Evolutionary conservation across 2,797 vertebrate genomes (phyloP).

Genomic region (Xiphorhynchus erythropygius): DNA sequence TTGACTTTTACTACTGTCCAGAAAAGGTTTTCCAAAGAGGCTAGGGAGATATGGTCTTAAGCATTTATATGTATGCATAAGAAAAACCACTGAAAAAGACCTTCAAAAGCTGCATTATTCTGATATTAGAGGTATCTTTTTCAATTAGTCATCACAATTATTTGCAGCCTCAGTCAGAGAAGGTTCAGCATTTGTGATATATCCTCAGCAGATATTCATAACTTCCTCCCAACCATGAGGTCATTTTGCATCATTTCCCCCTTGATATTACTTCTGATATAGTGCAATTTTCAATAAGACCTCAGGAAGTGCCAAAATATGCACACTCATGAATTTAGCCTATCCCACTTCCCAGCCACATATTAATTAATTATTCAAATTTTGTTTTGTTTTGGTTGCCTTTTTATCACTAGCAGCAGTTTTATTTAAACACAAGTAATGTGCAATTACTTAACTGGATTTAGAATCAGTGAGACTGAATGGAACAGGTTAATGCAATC

Average conservation of each 20-base stretch:
- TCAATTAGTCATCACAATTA: background rate
- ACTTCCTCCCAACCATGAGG: background rate
- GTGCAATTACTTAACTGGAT: background rate
- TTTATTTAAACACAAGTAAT: background rate
- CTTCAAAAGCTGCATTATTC: background rate
- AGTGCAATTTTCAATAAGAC: background rate
- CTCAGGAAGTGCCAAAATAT: background rate
- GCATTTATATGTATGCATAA: background rate
- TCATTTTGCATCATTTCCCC: background rate
- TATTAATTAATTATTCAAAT: background rate
- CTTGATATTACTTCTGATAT: background rate
- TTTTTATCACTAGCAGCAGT: background rate
- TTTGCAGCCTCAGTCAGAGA: background rate
- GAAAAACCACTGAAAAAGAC: background rate
- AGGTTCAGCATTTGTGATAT: background rate
- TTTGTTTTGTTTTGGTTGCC: background rate
- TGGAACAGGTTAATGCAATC: background rate
- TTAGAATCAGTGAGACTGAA: background rate
- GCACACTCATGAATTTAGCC: background rate
- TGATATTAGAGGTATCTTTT: background rate
- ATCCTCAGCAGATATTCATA: background rate
- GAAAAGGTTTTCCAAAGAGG: background rate
- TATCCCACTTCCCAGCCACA: background rate
- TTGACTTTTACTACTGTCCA: background rate
- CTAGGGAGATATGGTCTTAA: background rate